phyloP scores from a whole-genome alignment of 1,140 invertebrate species.

The Zophobas atratus region DNA sequence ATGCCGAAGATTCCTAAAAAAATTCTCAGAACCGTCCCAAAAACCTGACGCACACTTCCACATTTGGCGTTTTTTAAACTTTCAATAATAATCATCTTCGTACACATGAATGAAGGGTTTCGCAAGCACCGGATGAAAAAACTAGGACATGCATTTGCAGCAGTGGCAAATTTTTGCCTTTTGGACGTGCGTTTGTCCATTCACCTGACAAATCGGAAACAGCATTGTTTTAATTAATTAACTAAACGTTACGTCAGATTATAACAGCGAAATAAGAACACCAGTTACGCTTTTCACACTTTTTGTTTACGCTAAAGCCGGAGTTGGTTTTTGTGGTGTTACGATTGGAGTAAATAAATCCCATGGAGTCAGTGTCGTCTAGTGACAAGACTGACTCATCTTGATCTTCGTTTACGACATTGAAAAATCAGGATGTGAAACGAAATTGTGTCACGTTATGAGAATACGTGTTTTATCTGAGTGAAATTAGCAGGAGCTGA shows the following conservation, averaged over 20 bases:
- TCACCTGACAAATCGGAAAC: background rate
- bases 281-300: slow-evolving; percentile 5
- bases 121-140: slow-evolving; percentile 12
- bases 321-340: slow-evolving; percentile 19
- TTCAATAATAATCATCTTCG: no score
- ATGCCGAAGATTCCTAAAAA: no score
- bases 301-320: slow-evolving; percentile 31
- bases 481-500: no score
- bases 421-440: no score
- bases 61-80: no score
- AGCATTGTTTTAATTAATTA: slow-evolving; percentile 24
- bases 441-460: no score
- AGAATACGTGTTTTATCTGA: no score
- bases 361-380: slow-evolving; percentile 40
- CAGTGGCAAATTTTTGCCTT: slow-evolving; percentile 15
- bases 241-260: slow-evolving; percentile 26
- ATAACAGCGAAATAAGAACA: background rate
- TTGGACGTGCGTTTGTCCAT: slow-evolving; percentile 26
- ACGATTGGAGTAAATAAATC: slow-evolving; percentile 38
- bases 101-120: slow-evolving; percentile 18
- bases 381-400: background rate
- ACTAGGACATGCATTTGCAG: slow-evolving; percentile 28
- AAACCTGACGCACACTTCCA: no score
- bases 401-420: no score
- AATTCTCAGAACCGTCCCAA: no score